Base-by-base conservation (phyloP, 2,113 vertebrate genomes). In the Petrocephalus zakoni region DNA sequence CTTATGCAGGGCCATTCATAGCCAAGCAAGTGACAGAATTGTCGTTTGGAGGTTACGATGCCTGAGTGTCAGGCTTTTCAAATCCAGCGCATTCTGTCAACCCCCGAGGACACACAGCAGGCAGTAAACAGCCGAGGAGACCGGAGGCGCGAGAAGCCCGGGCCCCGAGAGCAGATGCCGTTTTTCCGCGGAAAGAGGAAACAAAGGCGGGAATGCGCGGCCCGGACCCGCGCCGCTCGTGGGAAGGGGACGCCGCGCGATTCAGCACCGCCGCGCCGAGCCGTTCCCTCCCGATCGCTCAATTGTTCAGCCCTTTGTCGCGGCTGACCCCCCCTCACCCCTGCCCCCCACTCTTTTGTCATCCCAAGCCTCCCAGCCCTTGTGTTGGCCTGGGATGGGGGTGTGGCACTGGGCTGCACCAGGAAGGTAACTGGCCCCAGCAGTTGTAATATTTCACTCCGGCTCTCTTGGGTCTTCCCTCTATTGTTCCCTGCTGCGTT, bases 351-450 rank as follows among this genome's bases (percentile, higher is more conserved):
- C 49, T 34, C 84, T 56, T 86, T 86, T 86, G 84, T 86, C 84
- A 25, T 42, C 51, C 13, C 52, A 86, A 17, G 84, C 25, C 51
- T 86, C 84, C 84, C 52, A 19, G 13, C 84, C 84, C 25, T 9
- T 15, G 52, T 55, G 19, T 13, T 83, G 46, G 46, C 4, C n/a
- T 25, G 29, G n/a, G 3, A 5, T 83, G 81, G 81, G 81, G 81
- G 81, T 49, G 81, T 19, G 46, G 46, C 37, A 22, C 22, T n/a
- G 81, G 46, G 49, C n/a, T 55, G 29, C n/a, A 42, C 22, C 84
- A 86, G 84, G 84, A 86, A 86, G 84, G 46, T 86, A 25, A 34
- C n/a, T 37, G 25, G 84, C 52, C 84, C 84, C 84, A 86, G 25
- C 52, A 29, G 29, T 49, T 86, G 84, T 55, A 86, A 86, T 86